These are phyloP conservation scores for Colletes collaris DNA, from an alignment of 2,888 invertebrate genomes.

Conservation along the genomic window DNA sequence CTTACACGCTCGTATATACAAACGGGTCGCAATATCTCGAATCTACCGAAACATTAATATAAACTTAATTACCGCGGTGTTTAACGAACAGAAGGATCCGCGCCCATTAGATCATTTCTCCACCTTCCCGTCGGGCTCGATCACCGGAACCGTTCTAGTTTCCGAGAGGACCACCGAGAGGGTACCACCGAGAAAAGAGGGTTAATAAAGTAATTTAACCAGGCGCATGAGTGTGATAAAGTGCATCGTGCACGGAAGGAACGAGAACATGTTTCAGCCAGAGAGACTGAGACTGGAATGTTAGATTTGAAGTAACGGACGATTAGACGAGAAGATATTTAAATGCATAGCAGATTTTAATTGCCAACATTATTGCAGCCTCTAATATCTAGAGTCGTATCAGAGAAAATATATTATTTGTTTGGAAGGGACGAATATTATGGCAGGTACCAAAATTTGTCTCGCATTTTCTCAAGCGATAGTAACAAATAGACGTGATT, in stretches of 20 bases:
- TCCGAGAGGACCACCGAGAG: conserved; percentile 50
- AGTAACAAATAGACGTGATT: too few relatives aligned
- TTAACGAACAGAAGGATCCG: conserved; percentile 55
- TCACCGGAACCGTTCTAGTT: conserved; percentile 54
- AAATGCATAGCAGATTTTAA: neutral
- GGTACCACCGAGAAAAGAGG: conserved; percentile 63
- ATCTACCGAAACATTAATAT: conserved; percentile 47
- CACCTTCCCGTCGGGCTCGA: conserved; percentile 40
- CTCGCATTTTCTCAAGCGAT: too few relatives aligned
- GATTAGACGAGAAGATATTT: neutral
- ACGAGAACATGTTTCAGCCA: conserved; percentile 39
- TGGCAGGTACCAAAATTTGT: too few relatives aligned
- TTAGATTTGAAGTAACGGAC: neutral
- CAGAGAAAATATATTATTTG: too few relatives aligned
- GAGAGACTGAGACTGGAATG: conserved; percentile 44
- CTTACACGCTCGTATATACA: conserved; percentile 15
- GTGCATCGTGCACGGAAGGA: conserved; percentile 39
- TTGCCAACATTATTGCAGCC: too few relatives aligned
- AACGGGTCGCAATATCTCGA: conserved; percentile 41
- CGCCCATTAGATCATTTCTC: conserved; percentile 51
- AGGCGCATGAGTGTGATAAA: conserved; percentile 62
- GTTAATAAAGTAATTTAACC: conserved; percentile 77
- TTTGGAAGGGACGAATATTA: too few relatives aligned
- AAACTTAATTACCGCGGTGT: conserved; percentile 50
- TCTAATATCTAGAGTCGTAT: too few relatives aligned